Conservation (phyloP, 2,797 vertebrate species). For the Hapalemur alaotrensis region DNA sequence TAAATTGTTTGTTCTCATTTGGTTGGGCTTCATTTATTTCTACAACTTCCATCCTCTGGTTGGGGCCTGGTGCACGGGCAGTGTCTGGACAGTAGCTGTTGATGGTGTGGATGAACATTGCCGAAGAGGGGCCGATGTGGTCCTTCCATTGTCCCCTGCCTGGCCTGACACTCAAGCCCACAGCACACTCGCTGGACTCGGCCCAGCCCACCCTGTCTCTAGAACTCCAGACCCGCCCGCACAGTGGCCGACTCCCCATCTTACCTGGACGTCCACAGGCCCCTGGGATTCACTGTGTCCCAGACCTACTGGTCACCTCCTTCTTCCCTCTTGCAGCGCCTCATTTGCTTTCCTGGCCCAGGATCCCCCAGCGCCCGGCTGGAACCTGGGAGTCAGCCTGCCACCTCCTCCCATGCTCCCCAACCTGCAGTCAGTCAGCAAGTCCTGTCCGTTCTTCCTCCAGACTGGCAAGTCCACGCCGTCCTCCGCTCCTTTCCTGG, state of each 20-base stretch:
- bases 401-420: neutral
- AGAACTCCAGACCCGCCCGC: neutral
- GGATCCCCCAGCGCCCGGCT: neutral
- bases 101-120: neutral
- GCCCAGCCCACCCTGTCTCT: neutral
- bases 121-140: neutral
- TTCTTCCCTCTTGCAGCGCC: neutral
- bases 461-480: neutral
- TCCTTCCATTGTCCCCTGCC: neutral
- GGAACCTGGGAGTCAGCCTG: neutral
- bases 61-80: neutral
- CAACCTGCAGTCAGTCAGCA: rapidly evolving
- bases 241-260: neutral
- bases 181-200: neutral
- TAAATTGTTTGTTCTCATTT: neutral
- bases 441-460: neutral
- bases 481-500: neutral
- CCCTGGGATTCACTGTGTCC: neutral
- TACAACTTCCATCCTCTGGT: neutral
- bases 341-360: neutral
- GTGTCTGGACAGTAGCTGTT: neutral
- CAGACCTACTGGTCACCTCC: neutral
- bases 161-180: neutral
- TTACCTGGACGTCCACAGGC: neutral
- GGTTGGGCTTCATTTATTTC: neutral